Conservation (phyloP, 2,113 vertebrate genomes). For the Oreochromis tanganicae region DNA sequence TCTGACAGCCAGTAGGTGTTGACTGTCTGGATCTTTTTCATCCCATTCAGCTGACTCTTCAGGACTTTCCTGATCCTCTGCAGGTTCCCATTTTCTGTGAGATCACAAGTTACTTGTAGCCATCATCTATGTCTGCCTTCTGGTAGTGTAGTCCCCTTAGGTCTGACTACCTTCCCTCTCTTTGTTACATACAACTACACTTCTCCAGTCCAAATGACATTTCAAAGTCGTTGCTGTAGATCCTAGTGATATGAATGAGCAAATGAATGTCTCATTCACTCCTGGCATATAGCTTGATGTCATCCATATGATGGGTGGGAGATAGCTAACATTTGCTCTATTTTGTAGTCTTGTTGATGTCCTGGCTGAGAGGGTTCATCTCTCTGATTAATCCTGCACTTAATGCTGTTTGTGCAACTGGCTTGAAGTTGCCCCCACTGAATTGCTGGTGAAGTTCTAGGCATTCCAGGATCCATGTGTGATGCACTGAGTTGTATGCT, state of each 20-base stretch:
- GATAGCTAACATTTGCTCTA: neutral
- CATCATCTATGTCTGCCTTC: no score
- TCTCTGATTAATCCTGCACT: neutral
- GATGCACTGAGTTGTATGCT: neutral
- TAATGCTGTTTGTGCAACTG: neutral
- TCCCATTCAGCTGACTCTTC: neutral
- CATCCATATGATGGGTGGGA: neutral
- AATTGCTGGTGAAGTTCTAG: neutral
- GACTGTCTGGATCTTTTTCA: neutral
- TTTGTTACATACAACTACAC: no score
- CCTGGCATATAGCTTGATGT: neutral
- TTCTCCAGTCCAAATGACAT: neutral
- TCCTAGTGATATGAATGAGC: neutral
- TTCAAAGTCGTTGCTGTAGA: neutral
- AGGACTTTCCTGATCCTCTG: no score
- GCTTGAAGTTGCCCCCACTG: neutral
- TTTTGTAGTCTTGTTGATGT: neutral
- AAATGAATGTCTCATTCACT: neutral
- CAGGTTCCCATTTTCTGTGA: no score
- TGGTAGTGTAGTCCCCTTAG: no score
- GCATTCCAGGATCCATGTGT: neutral
- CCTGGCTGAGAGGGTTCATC: neutral
- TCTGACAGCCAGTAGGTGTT: neutral
- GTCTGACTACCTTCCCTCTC: no score
- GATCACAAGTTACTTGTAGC: no score